Conservation (phyloP, 2,797 vertebrate species). For the Semaprochilodus insignis region DNA sequence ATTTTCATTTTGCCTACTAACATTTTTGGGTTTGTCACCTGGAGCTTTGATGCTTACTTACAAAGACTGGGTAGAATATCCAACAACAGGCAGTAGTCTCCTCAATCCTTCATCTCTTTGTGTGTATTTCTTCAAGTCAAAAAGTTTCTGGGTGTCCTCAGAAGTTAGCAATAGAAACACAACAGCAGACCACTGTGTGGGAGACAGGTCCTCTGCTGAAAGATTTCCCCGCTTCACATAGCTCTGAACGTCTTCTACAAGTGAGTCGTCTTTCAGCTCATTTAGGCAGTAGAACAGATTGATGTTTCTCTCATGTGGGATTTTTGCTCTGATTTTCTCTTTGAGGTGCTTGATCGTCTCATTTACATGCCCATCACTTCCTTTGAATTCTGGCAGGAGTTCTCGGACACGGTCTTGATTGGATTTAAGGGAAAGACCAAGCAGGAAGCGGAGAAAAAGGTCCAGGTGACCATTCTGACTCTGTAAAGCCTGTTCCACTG, state of each 20-base stretch:
- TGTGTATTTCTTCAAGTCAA: conserved; percentile 25
- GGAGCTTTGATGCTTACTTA: not conserved
- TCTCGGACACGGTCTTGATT: conserved; percentile 25
- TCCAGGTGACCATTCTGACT: not conserved
- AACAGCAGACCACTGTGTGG: conserved; percentile 15
- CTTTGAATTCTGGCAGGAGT: not conserved
- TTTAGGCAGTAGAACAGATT: not conserved
- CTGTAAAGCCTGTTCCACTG: conserved; percentile 26
- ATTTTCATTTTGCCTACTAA: too few relatives aligned
- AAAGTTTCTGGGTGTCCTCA: conserved; percentile 7
- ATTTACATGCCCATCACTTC: not conserved
- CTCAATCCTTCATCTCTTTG: not conserved
- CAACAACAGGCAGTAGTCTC: conserved; percentile 2
- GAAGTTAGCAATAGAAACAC: conserved; percentile 7
- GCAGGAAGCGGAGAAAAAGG: conserved; percentile 2
- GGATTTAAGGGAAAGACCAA: conserved; percentile 33
- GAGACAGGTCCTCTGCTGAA: not conserved
- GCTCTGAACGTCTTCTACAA: conserved; percentile 21
- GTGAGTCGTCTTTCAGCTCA: conserved; percentile 5
- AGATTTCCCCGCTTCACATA: not conserved
- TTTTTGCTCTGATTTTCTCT: conserved; percentile 31
- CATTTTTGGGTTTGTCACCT: too few relatives aligned
- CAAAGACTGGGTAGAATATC: conserved; percentile 1
- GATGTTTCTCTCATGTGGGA: conserved; percentile 19
- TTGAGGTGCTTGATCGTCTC: conserved; percentile 33